These are phyloP conservation scores for Gymnoscopelus braueri DNA, from an alignment of 2,797 vertebrate genomes.

Conservation along the genomic window DNA sequence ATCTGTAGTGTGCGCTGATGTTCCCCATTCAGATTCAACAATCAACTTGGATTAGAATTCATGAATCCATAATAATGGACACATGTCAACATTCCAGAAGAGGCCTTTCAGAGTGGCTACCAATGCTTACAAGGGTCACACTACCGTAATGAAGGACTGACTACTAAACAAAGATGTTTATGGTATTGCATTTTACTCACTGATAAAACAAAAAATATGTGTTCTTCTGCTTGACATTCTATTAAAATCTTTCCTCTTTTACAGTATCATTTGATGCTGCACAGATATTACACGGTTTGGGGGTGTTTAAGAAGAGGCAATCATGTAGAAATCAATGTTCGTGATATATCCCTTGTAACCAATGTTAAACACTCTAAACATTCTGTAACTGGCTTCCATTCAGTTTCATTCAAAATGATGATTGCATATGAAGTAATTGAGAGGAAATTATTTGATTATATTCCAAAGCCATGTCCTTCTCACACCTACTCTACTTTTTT, in stretches of 20 bases:
- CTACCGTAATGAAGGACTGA: background rate
- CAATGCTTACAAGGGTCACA: background rate
- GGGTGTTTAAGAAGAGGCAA: background rate
- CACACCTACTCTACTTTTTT: too few relatives aligned
- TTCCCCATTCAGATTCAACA: constrained; percentile 14
- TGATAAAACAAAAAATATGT: too few relatives aligned
- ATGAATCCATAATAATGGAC: background rate
- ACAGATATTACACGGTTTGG: background rate
- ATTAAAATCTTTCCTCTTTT: background rate
- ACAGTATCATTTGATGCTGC: background rate
- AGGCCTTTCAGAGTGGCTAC: background rate
- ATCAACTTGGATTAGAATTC: constrained; percentile 2
- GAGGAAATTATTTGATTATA: too few relatives aligned
- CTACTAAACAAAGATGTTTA: background rate
- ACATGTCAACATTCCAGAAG: background rate
- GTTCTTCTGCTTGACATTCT: background rate
- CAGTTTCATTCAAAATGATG: background rate
- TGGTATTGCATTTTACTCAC: background rate
- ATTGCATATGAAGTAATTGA: too few relatives aligned
- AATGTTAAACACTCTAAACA: background rate
- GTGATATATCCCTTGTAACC: background rate
- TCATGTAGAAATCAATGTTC: background rate
- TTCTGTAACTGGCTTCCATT: background rate
- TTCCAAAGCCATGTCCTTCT: too few relatives aligned
- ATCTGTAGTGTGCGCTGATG: background rate